Percentiles rank a stretch among this genome's conserved stretches.
These are phyloP conservation scores for Chelonoidis abingdonii DNA, from an alignment of 2,113 vertebrate species.

Conservation along the genomic window DNA sequence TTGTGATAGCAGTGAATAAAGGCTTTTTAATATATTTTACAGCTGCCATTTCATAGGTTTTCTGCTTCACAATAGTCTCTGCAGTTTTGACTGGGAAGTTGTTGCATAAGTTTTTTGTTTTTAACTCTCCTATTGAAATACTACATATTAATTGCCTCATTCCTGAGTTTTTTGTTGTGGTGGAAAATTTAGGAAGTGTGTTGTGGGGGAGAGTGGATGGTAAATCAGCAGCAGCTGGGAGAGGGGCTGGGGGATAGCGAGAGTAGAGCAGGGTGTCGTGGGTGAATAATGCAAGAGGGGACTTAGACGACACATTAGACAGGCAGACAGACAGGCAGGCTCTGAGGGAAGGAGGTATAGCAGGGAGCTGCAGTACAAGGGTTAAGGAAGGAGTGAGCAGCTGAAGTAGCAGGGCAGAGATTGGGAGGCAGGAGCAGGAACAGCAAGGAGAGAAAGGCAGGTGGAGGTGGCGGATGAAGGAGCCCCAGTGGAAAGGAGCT, in stretches of 20 bases:
- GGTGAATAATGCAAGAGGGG: neutral
- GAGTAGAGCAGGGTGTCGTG: neutral
- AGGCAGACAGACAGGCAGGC: neutral
- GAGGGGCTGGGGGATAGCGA: neutral
- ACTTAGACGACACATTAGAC: neutral
- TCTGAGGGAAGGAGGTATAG: neutral
- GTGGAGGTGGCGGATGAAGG: neutral
- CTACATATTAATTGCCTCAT: slow-evolving; percentile 56
- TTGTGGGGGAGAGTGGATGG: rapidly evolving
- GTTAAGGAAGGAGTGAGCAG: neutral
- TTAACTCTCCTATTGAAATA: slow-evolving; percentile 67
- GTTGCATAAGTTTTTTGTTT: slow-evolving; percentile 70
- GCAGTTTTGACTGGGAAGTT: slow-evolving; percentile 58
- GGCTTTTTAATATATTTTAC: slow-evolving; percentile 73
- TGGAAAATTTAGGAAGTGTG: neutral
- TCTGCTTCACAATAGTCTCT: slow-evolving; percentile 67
- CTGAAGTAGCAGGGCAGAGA: neutral
- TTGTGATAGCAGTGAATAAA: slow-evolving; percentile 79
- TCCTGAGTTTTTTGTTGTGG: slow-evolving; percentile 42
- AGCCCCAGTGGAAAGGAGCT: neutral
- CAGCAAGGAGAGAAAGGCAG: neutral
- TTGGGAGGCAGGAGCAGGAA: neutral
- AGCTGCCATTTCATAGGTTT: slow-evolving; percentile 75
- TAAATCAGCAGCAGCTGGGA: slow-evolving; percentile 24
- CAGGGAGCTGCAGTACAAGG: neutral